Evolutionary conservation across 1,140 invertebrate genomes (phyloP).

Genomic region (Drepana arcuata): DNA sequence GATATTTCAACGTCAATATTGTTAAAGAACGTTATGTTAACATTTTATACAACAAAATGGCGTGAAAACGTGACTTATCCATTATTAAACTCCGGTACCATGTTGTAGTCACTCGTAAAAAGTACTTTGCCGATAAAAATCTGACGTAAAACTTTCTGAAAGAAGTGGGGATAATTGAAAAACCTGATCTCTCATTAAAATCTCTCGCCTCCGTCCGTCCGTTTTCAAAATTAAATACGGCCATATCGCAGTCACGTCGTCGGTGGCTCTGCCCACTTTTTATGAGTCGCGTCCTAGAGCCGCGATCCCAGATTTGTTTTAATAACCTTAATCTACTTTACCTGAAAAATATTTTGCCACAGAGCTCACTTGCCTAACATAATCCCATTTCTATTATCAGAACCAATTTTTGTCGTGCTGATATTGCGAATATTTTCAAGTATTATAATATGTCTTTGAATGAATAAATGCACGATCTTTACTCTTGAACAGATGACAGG

Average conservation of each 20-base stretch:
- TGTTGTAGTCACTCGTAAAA: constrained; percentile 18
- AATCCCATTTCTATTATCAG: too few relatives aligned
- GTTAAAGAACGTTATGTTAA: too few relatives aligned
- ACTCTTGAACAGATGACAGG: too few relatives aligned
- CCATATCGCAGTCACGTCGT: constrained; percentile 37
- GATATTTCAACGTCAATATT: too few relatives aligned
- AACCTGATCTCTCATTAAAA: constrained; percentile 61
- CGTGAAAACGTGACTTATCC: constrained; percentile 12
- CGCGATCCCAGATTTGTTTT: constrained; percentile 25
- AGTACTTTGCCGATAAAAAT: constrained; percentile 23
- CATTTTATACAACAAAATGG: constrained; percentile 9
- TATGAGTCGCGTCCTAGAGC: constrained; percentile 20
- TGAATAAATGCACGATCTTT: too few relatives aligned
- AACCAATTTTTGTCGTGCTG: too few relatives aligned
- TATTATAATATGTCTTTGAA: too few relatives aligned
- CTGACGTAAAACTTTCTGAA: constrained; percentile 27
- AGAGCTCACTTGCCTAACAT: too few relatives aligned
- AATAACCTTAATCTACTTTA: too few relatives aligned
- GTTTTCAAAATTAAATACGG: constrained; percentile 30
- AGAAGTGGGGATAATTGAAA: constrained; percentile 50
- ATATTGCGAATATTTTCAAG: too few relatives aligned
- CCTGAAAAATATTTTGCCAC: too few relatives aligned
- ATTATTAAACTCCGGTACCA: constrained; percentile 11
- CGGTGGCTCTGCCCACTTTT: constrained; percentile 20
- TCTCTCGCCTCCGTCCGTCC: constrained; percentile 41